phyloP scores from a whole-genome alignment of 2,888 invertebrate species.

The Plagiodera versicolora region DNA sequence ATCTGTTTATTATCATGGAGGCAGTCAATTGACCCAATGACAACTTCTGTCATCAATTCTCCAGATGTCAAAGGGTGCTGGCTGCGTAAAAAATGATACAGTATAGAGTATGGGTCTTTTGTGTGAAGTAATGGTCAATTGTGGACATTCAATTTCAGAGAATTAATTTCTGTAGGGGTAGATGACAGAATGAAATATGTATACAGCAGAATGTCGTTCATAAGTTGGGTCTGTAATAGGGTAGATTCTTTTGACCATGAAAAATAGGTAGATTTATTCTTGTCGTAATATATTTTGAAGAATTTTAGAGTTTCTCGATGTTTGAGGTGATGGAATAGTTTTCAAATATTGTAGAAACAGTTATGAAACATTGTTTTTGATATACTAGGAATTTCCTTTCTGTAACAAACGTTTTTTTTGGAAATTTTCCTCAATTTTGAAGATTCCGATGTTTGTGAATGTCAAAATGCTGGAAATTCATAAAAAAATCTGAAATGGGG shows the following conservation, averaged over 20 bases:
- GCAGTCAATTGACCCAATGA: constrained; percentile 28
- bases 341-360: too few relatives aligned
- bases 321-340: too few relatives aligned
- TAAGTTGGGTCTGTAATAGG: not conserved
- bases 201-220: not conserved
- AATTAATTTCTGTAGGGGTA: constrained; percentile 35
- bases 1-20: not conserved
- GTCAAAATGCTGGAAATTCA: too few relatives aligned
- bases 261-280: too few relatives aligned
- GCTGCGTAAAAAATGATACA: constrained; percentile 33
- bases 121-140: constrained; percentile 35
- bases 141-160: constrained; percentile 36
- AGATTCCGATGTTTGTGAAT: too few relatives aligned
- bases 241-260: not conserved
- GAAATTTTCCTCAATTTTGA: too few relatives aligned
- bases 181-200: constrained; percentile 25
- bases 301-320: too few relatives aligned
- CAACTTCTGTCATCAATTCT: not conserved
- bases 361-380: too few relatives aligned
- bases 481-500: too few relatives aligned
- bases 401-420: too few relatives aligned
- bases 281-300: too few relatives aligned
- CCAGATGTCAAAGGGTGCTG: constrained; percentile 33
- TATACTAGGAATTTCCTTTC: too few relatives aligned
- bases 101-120: constrained; percentile 33